Percentiles rank a stretch among this genome's conserved stretches.
Conservation (phyloP, 2,797 vertebrate species). For the Anomalospiza imberbis region DNA sequence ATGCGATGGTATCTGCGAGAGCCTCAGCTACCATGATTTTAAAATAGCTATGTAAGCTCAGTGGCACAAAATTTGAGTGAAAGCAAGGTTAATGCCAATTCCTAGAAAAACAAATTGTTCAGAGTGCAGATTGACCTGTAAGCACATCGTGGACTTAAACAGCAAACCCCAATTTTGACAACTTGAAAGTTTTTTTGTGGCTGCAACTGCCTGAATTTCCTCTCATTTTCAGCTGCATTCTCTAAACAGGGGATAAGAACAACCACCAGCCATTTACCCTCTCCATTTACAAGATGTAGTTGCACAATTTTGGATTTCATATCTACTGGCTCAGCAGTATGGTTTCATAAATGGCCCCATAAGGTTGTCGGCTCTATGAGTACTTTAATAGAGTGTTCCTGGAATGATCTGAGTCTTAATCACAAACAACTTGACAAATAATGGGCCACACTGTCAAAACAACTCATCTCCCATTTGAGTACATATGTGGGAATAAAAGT, state of each 20-base stretch:
- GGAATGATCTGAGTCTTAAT: constrained; percentile 41
- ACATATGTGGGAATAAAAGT: constrained; percentile 33
- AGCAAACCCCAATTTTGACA: background rate
- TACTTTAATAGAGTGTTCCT: constrained; percentile 44
- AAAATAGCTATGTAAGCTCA: background rate
- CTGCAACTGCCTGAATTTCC: background rate
- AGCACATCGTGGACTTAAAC: background rate
- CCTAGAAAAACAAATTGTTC: background rate
- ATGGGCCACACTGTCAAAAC: constrained; percentile 18
- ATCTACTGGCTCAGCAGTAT: constrained; percentile 10
- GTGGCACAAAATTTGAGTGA: background rate
- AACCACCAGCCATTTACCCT: background rate
- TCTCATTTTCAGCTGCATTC: background rate
- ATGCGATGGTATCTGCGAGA: background rate
- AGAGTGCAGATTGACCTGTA: background rate
- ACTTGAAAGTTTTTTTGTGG: background rate
- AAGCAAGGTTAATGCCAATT: background rate
- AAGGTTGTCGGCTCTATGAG: constrained; percentile 29
- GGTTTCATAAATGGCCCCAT: constrained; percentile 21
- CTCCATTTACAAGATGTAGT: background rate
- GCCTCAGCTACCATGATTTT: background rate
- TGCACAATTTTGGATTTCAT: background rate
- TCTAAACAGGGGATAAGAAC: background rate
- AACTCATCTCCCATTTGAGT: constrained; percentile 21
- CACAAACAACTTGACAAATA: constrained; percentile 49